A percentile compares a stretch with the other conserved stretches of the same genome.
phyloP scores from a whole-genome alignment of 1,140 invertebrate species.

The Philaenus spumarius region DNA sequence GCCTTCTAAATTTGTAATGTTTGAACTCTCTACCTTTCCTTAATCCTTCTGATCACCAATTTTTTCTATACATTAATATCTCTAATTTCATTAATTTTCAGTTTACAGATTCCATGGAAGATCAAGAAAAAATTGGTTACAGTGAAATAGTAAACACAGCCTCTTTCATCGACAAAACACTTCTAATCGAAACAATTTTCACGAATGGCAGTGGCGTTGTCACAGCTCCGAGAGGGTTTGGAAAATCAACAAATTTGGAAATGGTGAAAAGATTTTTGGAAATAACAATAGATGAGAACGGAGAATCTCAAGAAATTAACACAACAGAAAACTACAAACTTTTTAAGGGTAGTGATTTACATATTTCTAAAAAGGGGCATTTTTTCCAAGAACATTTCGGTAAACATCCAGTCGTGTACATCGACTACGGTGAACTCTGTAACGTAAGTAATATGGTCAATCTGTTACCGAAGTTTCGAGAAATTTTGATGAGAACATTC shows the following conservation, averaged over 20 bases:
- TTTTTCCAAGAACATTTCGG: neutral
- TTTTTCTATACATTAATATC: no score
- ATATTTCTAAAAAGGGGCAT: neutral
- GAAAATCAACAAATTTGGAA: slow-evolving; percentile 5
- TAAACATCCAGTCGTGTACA: neutral
- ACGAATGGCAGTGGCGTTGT: neutral
- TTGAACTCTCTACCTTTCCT: no score
- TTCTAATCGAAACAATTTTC: neutral
- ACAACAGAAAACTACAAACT: neutral
- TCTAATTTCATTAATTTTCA: no score
- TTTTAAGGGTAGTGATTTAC: neutral
- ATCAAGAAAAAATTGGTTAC: neutral
- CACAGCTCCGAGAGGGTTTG: neutral
- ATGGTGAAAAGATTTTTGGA: slow-evolving; percentile 4
- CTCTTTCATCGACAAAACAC: neutral
- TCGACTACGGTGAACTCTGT: neutral
- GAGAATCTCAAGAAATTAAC: neutral
- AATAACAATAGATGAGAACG: neutral
- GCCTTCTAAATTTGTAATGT: no score
- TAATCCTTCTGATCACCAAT: no score
- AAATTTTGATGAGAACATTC: neutral
- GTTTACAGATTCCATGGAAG: no score
- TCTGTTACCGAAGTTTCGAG: neutral
- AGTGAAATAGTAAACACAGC: neutral
- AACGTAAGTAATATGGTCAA: neutral